These are phyloP conservation scores for Lasioglossum leucozonium DNA, from an alignment of 2,888 invertebrate genomes.

Conservation along the genomic window DNA sequence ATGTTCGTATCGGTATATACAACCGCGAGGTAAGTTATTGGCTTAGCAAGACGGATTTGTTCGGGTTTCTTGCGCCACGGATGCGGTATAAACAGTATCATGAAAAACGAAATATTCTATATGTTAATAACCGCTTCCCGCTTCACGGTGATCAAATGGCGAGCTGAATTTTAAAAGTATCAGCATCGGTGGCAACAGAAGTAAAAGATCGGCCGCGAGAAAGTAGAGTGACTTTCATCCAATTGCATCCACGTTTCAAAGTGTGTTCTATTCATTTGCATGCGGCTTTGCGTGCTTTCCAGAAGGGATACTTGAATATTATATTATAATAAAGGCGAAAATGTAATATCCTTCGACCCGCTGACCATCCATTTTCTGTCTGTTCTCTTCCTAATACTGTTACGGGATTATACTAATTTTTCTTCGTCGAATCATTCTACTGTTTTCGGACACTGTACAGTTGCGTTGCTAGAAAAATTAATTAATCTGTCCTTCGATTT, in stretches of 20 bases:
- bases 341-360: not conserved
- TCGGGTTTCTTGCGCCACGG: not conserved
- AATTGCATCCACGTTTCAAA: conserved; percentile 1
- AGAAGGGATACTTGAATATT: not conserved
- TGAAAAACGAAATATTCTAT: not conserved
- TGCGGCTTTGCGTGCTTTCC: not conserved
- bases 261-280: not conserved
- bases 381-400: not conserved
- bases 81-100: not conserved
- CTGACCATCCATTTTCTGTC: not conserved
- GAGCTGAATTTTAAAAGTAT: not conserved
- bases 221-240: not conserved
- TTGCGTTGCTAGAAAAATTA: not conserved
- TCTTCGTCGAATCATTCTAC: not conserved
- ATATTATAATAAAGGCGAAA: not conserved
- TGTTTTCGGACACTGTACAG: not conserved
- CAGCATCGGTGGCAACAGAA: not conserved
- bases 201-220: not conserved
- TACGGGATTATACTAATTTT: not conserved
- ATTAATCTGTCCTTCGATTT: not conserved
- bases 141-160: not conserved
- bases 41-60: conserved; percentile 8
- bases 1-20: not conserved
- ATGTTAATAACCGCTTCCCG: not conserved
- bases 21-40: conserved; percentile 2